Base-by-base conservation (phyloP, 1,140 invertebrate species). In the Hetaerina americana region DNA sequence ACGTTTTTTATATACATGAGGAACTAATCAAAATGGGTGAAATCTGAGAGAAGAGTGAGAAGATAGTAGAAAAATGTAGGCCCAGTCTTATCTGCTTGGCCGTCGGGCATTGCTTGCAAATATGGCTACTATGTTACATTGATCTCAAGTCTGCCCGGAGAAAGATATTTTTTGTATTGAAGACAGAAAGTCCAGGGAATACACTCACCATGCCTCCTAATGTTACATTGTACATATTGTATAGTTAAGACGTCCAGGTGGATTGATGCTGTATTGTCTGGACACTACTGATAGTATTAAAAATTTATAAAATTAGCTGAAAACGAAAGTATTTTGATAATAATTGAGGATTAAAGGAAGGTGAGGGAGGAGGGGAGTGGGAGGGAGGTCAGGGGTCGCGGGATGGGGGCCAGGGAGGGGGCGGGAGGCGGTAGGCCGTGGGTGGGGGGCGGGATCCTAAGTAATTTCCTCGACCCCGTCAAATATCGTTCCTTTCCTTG, bases 211-310 rank as follows among this genome's bases (percentile, higher is more conserved):
- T 69, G 26, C 68, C 68, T 26, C 26, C 10, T 27, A 69, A 69
- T 69, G 68, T 69, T 69, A 69, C 68, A 27, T 27, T 69, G 68
- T 69, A 69, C 5, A 69, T 69, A 69, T 28, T 69, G 68, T 27
- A 69, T 69, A 69, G 68, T 27, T 66, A 69, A 69, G 22, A 69
- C 26, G 68, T 26, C 26, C 28, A 27, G 26, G 26, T n/a, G 68
- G 26, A 69, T 27, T 27, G 68, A 69, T 25, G 18, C 28, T 69
- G 68, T 69, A 69, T 69, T 69, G 26, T 26, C 26, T 28, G 26
- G 26, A 69, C 26, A 3, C 28, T 27, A 28, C 26, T n/a, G 28
- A 69, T 69, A 69, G 68, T 69, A 27, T 28, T 27, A 69, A 69
- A 57, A 2, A 69, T 27, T 27, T 69, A 69, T 69, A 69, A 69